A percentile compares a stretch with the other conserved stretches of the same genome.
These are phyloP conservation scores for Callithrix jacchus DNA, from an alignment of 2,113 vertebrate species.

Conservation along the genomic window DNA sequence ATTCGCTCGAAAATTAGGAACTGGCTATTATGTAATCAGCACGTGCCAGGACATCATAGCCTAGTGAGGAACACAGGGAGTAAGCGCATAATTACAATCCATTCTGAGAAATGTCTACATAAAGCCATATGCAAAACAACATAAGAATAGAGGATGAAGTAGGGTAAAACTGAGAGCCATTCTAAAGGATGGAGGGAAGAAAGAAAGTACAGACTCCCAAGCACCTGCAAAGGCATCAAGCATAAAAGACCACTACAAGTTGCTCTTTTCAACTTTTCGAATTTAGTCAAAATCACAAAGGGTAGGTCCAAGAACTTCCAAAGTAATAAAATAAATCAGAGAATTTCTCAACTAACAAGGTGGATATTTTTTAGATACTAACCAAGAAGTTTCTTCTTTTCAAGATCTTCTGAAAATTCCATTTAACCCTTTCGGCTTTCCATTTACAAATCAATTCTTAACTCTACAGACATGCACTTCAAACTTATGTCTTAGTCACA, in stretches of 20 bases:
- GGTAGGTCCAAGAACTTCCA: background rate
- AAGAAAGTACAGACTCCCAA: background rate
- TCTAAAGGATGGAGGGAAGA: background rate
- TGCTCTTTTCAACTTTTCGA: background rate
- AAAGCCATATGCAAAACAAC: background rate
- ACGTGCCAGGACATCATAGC: background rate
- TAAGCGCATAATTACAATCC: background rate
- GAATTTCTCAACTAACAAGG: background rate
- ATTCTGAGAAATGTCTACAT: background rate
- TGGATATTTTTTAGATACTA: background rate
- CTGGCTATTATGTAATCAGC: background rate
- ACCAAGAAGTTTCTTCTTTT: background rate
- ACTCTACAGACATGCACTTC: too few species aligned
- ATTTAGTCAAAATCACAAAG: constrained; percentile 35
- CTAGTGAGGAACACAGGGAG: background rate
- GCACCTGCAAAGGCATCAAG: background rate
- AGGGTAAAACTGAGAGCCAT: background rate
- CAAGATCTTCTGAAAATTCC: background rate
- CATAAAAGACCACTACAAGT: background rate
- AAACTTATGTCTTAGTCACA: background rate
- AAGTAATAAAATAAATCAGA: background rate
- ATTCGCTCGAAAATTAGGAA: background rate
- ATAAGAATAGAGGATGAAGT: background rate
- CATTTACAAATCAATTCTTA: background rate
- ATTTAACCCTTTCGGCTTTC: background rate